phyloP scores from a whole-genome alignment of 2,113 vertebrate genomes.

The Platichthys stellatus region DNA sequence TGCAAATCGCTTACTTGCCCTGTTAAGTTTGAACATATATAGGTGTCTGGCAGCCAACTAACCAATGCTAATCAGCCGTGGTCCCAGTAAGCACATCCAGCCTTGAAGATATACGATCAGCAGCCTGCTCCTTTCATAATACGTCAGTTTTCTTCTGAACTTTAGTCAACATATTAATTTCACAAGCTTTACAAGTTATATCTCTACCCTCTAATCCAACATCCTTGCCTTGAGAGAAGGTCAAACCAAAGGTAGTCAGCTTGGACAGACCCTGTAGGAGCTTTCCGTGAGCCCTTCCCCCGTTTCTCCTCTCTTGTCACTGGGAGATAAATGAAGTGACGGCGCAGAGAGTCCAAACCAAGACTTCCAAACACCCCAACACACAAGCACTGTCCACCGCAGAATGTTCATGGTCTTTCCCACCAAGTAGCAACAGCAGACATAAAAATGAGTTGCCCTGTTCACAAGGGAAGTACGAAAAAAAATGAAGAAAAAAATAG shows the following conservation, averaged over 20 bases:
- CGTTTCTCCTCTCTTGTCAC: constrained; percentile 24
- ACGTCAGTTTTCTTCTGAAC: neutral
- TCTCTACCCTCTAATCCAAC: neutral
- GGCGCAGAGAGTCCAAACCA: constrained; percentile 16
- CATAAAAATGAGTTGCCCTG: constrained; percentile 87
- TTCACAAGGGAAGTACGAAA: constrained; percentile 79
- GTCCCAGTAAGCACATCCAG: constrained; percentile 12
- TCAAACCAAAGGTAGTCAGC: neutral
- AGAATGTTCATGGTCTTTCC: constrained; percentile 33
- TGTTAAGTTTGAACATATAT: constrained; percentile 44
- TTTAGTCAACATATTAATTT: neutral
- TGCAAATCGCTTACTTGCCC: constrained; percentile 17
- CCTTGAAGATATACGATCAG: neutral
- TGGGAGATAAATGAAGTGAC: constrained; percentile 20
- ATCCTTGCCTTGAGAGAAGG: neutral
- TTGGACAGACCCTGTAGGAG: neutral
- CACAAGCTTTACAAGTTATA: constrained; percentile 1
- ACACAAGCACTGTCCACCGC: constrained; percentile 18
- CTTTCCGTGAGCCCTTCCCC: neutral
- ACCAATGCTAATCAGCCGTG: constrained; percentile 39
- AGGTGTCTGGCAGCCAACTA: constrained; percentile 82
- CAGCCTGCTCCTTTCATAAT: neutral
- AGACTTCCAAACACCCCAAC: constrained; percentile 37
- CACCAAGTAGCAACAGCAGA: constrained; percentile 76
- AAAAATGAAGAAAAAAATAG: constrained; percentile 3